Base-by-base conservation (phyloP, 2,113 vertebrate genomes). In the Campylorhamphus procurvoides region DNA sequence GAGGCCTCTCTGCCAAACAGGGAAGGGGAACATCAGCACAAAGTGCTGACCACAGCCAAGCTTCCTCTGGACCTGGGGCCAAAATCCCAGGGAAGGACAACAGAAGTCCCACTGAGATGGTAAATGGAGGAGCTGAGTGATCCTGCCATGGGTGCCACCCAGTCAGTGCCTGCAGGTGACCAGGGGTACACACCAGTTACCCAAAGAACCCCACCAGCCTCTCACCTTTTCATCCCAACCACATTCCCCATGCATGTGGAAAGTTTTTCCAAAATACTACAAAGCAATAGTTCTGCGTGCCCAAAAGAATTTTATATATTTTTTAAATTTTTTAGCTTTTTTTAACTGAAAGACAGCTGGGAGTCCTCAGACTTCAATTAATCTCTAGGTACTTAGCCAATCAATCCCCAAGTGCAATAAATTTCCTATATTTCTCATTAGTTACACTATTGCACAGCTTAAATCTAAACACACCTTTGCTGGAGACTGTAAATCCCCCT, bases 351-450 rank as follows among this genome's bases (percentile, higher is more conserved):
- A 90, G 95, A 94, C 96, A 97, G 96, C 96, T 95, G 92, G 25
- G 95, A 96, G 35, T 93, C 81, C 92, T 97, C 91, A 67, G 92
- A 72, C 95, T 98, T 96, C 97, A 98, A 98, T 98, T 97, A 97
- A 96, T 56, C 84, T 66, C 33, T 14, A 90, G 62, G 66, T 90
- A 90, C 82, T 93, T 40, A 74, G 62, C 91, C 86, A 87, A 94
- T 97, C 97, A 90, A 94, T 98, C 97, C 97, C 10, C 7, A 1
- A 53, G 72, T 16, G 47, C 95, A 39, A 91, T 97, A 97, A 97
- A 98, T 97, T 93, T 91, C 91, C 89, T 69, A 19, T 80, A 93
- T 95, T 97, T 97, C 97, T 97, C 98, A 97, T 98, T 97, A 98
- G 97, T 97, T 89, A 93, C 91, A 76, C 97, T 9, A 49, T 27